These are phyloP conservation scores for Plectrocnemia conspersa DNA, from an alignment of 1,140 invertebrate genomes.

Conservation along the genomic window DNA sequence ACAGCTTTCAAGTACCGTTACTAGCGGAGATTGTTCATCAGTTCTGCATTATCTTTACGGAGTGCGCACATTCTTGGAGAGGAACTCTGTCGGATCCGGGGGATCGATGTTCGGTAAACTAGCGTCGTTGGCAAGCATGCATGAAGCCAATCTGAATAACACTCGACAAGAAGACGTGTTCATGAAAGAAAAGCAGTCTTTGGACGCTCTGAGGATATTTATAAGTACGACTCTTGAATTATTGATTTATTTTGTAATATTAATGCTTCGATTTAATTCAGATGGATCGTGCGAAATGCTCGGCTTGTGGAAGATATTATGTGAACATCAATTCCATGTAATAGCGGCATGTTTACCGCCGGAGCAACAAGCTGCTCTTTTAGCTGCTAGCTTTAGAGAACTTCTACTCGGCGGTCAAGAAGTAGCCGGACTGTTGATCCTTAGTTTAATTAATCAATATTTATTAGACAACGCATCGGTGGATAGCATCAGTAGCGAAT, in stretches of 20 bases:
- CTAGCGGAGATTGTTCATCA: conserved; percentile 47
- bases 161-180: conserved; percentile 41
- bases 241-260: conserved; percentile 19
- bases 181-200: conserved; percentile 65
- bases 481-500: conserved; percentile 79
- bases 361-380: conserved; percentile 56
- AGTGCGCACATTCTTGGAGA: conserved; percentile 47
- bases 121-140: conserved; percentile 37
- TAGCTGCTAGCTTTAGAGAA: conserved; percentile 62
- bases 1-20: conserved; percentile 50
- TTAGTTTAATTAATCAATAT: conserved; percentile 78
- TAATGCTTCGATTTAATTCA: conserved; percentile 34
- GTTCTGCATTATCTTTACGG: conserved; percentile 50
- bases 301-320: conserved; percentile 89
- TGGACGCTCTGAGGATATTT: conserved; percentile 72
- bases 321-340: conserved; percentile 87
- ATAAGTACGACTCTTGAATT: conserved; percentile 48
- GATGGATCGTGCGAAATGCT: conserved; percentile 82
- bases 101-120: conserved; percentile 12
- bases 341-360: conserved; percentile 63
- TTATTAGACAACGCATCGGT: conserved; percentile 92
- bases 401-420: conserved; percentile 80
- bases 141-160: conserved; percentile 40
- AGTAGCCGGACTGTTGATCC: conserved; percentile 69
- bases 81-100: conserved; percentile 37